Evolutionary conservation across 2,888 invertebrate genomes (phyloP).

Genomic region (Clostera curtula): DNA sequence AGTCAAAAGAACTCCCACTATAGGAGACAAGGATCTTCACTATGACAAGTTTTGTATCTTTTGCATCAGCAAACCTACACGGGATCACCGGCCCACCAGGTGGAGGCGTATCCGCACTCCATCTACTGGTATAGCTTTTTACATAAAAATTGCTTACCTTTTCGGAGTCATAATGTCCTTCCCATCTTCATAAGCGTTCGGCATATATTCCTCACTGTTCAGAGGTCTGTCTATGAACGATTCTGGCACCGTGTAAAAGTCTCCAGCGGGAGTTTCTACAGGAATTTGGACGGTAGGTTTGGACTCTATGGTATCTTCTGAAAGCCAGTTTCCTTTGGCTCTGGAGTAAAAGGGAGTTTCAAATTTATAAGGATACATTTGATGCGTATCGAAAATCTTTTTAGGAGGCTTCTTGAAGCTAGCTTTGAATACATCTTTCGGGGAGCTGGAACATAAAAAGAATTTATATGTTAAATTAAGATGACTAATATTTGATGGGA

Average conservation of each 20-base stretch:
- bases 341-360: slow-evolving; percentile 32
- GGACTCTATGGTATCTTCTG: slow-evolving; percentile 32
- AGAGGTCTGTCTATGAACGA: slow-evolving; percentile 44
- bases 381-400: slow-evolving; percentile 25
- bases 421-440: slow-evolving; percentile 28
- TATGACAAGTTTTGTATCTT: too few species aligned
- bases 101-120: too few species aligned
- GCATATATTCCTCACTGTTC: slow-evolving; percentile 33
- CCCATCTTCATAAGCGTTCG: slow-evolving; percentile 30
- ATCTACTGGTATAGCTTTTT: slow-evolving; percentile 3
- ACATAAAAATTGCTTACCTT: slow-evolving; percentile 26
- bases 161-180: slow-evolving; percentile 38
- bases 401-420: slow-evolving; percentile 31
- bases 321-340: slow-evolving; percentile 31
- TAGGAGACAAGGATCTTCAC: too few species aligned
- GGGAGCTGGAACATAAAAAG: slow-evolving; percentile 26
- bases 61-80: too few species aligned
- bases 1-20: slow-evolving; percentile 3
- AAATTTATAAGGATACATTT: slow-evolving; percentile 46
- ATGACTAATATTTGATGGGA: too few species aligned
- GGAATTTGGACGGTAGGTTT: slow-evolving; percentile 45
- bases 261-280: slow-evolving; percentile 48
- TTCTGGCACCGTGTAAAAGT: slow-evolving; percentile 45
- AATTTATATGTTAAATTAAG: too few species aligned
- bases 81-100: neutral